Percentiles rank a stretch among this genome's conserved stretches.
Conservation (phyloP, 2,888 invertebrate genomes). For the Acleris literana region DNA sequence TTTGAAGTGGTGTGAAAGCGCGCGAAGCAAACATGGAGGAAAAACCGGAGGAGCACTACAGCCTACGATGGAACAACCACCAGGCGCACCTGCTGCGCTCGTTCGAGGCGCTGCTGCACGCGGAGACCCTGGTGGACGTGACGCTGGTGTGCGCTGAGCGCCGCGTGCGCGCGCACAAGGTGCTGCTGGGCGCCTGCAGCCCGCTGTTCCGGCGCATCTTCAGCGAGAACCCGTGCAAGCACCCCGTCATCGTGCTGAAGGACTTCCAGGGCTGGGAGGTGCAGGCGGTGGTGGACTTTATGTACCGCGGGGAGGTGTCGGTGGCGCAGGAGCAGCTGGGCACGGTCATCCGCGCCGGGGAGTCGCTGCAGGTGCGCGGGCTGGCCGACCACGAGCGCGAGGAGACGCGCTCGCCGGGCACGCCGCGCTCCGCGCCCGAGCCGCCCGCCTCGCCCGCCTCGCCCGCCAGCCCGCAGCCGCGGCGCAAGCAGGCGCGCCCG, state of each 20-base stretch:
- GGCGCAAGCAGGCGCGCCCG: conserved; percentile 93
- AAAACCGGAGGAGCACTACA: conserved; percentile 91
- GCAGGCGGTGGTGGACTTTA: conserved; percentile 95
- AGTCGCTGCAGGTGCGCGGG: conserved; percentile 92
- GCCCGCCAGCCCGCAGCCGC: conserved; percentile 86
- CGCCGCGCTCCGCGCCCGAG: conserved; percentile 72
- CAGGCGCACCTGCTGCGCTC: conserved; percentile 93
- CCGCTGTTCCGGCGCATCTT: conserved; percentile 95
- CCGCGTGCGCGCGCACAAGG: conserved; percentile 94
- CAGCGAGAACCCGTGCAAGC: conserved; percentile 95
- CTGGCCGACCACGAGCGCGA: conserved; percentile 86
- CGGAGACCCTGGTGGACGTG: conserved; percentile 94
- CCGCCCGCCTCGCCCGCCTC: conserved; percentile 75
- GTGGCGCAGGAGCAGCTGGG: conserved; percentile 93
- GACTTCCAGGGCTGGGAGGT: conserved; percentile 95
- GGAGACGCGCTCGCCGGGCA: conserved; percentile 70
- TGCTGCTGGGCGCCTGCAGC: conserved; percentile 94
- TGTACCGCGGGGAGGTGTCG: conserved; percentile 96
- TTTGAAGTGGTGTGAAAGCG: conserved; percentile 69
- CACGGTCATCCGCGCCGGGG: conserved; percentile 93
- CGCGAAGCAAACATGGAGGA: conserved; percentile 72
- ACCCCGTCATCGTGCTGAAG: conserved; percentile 95
- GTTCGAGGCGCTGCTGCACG: conserved; percentile 94
- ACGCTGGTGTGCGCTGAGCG: conserved; percentile 94
- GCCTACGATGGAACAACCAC: conserved; percentile 97